Base-by-base conservation (phyloP, 2,797 vertebrate genomes). In the Melanotaenia pygmaea region DNA sequence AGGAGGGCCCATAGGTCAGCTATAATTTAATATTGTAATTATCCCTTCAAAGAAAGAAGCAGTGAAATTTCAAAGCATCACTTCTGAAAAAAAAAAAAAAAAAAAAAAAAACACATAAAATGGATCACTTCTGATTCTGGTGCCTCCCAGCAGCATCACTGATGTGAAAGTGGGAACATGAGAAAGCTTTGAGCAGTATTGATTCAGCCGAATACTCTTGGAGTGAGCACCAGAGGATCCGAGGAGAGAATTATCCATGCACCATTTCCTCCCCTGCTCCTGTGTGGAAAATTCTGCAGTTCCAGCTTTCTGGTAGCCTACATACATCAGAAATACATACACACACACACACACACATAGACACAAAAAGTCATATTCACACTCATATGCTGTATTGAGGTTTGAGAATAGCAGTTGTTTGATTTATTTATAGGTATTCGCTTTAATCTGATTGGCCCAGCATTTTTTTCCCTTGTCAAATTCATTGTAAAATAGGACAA, bases 181-280 rank as follows among this genome's bases (percentile, higher is more conserved):
- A 93, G 91, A 91, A 92, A 92, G 91, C 91, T 93, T 87, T 91
- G 89, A 93, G 87, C 87, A 64, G 70, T 91, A 92, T 91, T 88
- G 91, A 91, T 91, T 91, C 85, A 91, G 90, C 84, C 53, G 76
- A 90, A 85, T 83, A 87, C 83, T 91, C 89, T 89, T 70, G 0
- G 69, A 80, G 85, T 70, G 59, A 85, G 84, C 78, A 90, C 82
- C 82, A 88, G 86, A 88, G 84, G 89, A 91, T 91, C 88, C 90
- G 87, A 86, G 76, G 91, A 84, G 83, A 87, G 89, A 92, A 92
- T 93, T 93, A 92, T 91, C 91, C 90, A 92, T 90, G 91, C 91
- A 92, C 88, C 90, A 93, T 93, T 92, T 92, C 91, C 89, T 86
- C 84, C 78, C 60, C 67, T 83, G 67, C 77, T 88, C 88, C 85